phyloP scores from a whole-genome alignment of 2,888 invertebrate genomes.

The Apamea anceps region DNA sequence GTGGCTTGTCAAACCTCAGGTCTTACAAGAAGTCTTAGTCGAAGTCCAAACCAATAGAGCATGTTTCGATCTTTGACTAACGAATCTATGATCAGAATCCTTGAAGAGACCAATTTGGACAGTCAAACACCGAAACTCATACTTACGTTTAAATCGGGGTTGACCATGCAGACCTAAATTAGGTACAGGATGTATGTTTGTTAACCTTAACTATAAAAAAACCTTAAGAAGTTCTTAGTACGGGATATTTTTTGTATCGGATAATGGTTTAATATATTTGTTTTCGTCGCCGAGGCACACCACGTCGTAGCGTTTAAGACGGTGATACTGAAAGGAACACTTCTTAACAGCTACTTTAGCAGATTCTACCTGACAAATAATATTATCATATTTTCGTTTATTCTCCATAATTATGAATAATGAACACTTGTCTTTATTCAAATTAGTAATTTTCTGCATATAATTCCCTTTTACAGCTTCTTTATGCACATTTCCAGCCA shows the following conservation, averaged over 20 bases:
- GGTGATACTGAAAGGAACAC: not conserved
- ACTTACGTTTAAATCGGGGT: not conserved
- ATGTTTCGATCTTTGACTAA: not conserved
- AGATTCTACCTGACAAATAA: not conserved
- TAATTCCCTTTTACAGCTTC: not conserved
- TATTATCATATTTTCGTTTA: not conserved
- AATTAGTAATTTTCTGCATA: not conserved
- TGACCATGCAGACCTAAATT: not conserved
- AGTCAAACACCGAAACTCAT: not conserved
- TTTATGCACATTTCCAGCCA: not conserved
- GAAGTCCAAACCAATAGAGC: not conserved
- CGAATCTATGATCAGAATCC: not conserved
- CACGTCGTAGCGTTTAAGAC: not conserved
- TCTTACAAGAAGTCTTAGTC: not conserved
- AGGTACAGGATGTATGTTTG: not conserved
- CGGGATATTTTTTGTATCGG: not conserved
- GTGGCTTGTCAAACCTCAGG: not conserved
- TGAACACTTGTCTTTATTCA: not conserved
- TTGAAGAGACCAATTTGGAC: not conserved
- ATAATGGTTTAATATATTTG: not conserved
- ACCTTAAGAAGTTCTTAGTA: not conserved
- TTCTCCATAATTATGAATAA: not conserved
- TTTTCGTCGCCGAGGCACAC: not conserved
- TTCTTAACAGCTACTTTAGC: not conserved
- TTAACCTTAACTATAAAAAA: not conserved